These are phyloP conservation scores for Euphysa ruthae DNA, from an alignment of 30 jellyfish, hydroid and myxozoan genomes.

Conservation along the genomic window DNA sequence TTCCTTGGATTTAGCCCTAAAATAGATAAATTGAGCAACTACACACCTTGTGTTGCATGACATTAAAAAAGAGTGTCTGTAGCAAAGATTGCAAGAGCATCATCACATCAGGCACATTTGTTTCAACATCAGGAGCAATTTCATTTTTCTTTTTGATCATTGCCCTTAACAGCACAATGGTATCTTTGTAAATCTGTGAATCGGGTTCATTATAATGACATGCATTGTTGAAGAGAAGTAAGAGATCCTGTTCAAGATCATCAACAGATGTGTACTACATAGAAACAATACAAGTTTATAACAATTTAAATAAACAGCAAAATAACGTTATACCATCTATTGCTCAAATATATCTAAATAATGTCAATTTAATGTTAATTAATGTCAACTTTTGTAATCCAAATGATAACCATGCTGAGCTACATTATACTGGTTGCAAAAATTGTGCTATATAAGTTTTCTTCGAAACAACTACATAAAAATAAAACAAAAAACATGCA, in stretches of 20 bases:
- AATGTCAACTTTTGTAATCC: too few species aligned
- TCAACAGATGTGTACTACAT: conserved; percentile 62
- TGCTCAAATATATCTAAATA: too few species aligned
- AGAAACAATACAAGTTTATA: background rate
- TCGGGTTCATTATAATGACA: conserved; percentile 97
- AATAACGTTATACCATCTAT: too few species aligned
- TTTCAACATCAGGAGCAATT: conserved; percentile 17
- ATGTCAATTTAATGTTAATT: too few species aligned
- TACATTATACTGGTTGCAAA: too few species aligned
- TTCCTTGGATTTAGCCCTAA: background rate
- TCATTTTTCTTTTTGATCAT: conserved; percentile 81
- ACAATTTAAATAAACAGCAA: background rate
- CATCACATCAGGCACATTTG: conserved; percentile 57
- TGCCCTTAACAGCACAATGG: conserved; percentile 77
- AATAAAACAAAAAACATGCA: too few species aligned
- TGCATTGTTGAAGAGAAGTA: conserved; percentile 92
- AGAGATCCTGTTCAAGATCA: conserved; percentile 93
- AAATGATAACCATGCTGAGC: too few species aligned
- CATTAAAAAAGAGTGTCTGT: conserved; percentile 36
- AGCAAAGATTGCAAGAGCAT: conserved; percentile 54
- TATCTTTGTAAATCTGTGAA: conserved; percentile 96
- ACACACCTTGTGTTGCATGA: conserved; percentile 62
- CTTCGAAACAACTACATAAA: too few species aligned
- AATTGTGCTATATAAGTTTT: too few species aligned
- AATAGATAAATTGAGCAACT: background rate